Conservation (phyloP, 2,797 vertebrate species). For the Crypturellus tataupa region DNA sequence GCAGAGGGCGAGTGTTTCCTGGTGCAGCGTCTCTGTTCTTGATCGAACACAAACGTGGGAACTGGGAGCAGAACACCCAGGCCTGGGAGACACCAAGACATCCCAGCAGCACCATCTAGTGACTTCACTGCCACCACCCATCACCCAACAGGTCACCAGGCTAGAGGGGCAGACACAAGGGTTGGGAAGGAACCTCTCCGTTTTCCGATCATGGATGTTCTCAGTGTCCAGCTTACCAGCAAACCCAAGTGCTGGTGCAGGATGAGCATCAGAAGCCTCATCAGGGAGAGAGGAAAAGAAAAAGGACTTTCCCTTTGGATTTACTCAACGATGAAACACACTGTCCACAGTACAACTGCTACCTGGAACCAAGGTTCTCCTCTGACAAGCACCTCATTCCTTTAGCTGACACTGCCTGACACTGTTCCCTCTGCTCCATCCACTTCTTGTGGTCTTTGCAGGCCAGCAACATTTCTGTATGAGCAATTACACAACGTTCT, state of each 20-base stretch:
- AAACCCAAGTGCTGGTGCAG: not conserved
- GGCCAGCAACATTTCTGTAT: not conserved
- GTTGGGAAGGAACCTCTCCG: not conserved
- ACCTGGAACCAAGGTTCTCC: not conserved
- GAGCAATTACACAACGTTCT: not conserved
- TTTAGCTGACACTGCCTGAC: not conserved
- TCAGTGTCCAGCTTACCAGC: not conserved
- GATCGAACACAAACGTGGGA: not conserved
- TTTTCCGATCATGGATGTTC: not conserved
- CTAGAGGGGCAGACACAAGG: not conserved
- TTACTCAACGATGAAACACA: not conserved
- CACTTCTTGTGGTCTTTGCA: not conserved
- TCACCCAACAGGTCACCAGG: accelerated
- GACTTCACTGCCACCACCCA: not conserved
- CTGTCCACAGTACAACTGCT: not conserved
- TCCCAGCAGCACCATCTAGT: conserved; percentile 54
- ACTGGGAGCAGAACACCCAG: not conserved
- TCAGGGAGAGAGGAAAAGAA: not conserved
- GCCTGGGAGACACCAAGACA: accelerated
- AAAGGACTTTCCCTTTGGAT: not conserved
- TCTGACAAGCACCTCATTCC: not conserved
- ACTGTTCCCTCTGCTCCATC: not conserved
- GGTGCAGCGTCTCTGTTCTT: not conserved
- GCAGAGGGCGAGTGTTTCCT: not conserved
- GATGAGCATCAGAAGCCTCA: not conserved